A percentile compares a stretch with the other conserved stretches of the same genome.
Conservation (phyloP, 2,888 invertebrate genomes). For the Girardia tigrina region DNA sequence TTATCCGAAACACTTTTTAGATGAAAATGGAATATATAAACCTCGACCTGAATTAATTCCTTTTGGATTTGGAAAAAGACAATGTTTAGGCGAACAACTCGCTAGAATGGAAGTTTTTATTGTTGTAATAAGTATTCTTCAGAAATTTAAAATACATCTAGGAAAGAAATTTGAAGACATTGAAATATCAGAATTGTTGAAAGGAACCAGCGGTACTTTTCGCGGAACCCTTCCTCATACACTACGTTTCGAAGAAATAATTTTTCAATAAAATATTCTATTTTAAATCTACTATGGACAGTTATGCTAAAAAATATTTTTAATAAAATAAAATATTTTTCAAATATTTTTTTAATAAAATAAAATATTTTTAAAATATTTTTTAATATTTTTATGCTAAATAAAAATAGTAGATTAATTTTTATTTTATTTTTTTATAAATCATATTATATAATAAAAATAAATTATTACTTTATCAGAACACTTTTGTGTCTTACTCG, state of each 20-base stretch:
- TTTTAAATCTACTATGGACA: too few species aligned
- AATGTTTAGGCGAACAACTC: conserved; percentile 38
- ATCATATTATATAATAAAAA: too few species aligned
- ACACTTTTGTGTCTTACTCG: too few species aligned
- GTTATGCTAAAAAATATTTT: too few species aligned
- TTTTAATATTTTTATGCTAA: too few species aligned
- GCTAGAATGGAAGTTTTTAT: conserved; percentile 39
- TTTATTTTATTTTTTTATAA: too few species aligned
- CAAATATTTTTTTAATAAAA: too few species aligned
- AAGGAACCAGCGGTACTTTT: not conserved
- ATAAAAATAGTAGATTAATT: too few species aligned
- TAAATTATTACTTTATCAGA: too few species aligned
- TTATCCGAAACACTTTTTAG: conserved; percentile 44
- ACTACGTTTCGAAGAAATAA: not conserved
- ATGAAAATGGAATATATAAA: conserved; percentile 38
- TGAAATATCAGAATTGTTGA: not conserved
- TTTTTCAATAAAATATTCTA: too few species aligned
- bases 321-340: too few species aligned
- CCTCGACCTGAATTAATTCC: conserved; percentile 39
- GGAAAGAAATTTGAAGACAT: not conserved
- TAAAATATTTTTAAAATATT: too few species aligned
- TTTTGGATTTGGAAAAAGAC: conserved; percentile 40
- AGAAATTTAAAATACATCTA: conserved; percentile 1
- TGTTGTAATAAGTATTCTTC: conserved; percentile 38
- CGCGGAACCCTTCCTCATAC: not conserved